A percentile compares a stretch with the other conserved stretches of the same genome.
Evolutionary conservation across 2,888 invertebrate genomes (phyloP).

Genomic region (Tryphoninae sp.): DNA sequence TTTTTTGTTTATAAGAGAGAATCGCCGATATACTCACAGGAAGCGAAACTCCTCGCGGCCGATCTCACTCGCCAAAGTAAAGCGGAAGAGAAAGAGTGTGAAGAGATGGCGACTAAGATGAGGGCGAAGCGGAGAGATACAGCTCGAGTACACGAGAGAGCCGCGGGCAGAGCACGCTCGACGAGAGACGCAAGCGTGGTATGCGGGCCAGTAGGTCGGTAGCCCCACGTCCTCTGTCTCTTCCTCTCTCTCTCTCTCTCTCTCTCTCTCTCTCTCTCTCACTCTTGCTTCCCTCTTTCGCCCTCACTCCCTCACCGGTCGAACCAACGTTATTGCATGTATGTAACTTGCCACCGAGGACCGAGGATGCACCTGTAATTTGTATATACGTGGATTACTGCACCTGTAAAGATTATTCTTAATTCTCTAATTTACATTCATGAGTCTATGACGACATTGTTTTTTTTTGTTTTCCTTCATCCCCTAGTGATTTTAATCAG

Average conservation of each 20-base stretch:
- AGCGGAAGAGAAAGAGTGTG: constrained; percentile 59
- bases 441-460: neutral
- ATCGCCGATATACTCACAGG: constrained; percentile 5
- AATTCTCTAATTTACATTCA: constrained; percentile 16
- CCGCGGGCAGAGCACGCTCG: constrained; percentile 46
- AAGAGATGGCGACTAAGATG: constrained; percentile 33
- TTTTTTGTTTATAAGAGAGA: neutral
- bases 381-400: neutral
- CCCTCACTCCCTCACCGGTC: constrained; percentile 8
- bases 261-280: constrained; percentile 22
- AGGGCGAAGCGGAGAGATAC: constrained; percentile 12
- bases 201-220: constrained; percentile 79
- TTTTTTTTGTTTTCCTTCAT: neutral
- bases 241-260: constrained; percentile 25
- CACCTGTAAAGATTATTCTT: neutral
- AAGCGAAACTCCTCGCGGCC: constrained; percentile 32
- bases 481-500: neutral
- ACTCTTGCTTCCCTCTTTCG: constrained; percentile 23
- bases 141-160: constrained; percentile 11
- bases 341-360: constrained; percentile 21
- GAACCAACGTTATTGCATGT: constrained; percentile 9
- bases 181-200: constrained; percentile 66
- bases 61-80: constrained; percentile 54
- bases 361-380: constrained; percentile 40
- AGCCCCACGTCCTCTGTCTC: constrained; percentile 57